Percentiles rank a stretch among this genome's conserved stretches.
Conservation (phyloP, 2,888 invertebrate species). For the Drosophila sordidula region DNA sequence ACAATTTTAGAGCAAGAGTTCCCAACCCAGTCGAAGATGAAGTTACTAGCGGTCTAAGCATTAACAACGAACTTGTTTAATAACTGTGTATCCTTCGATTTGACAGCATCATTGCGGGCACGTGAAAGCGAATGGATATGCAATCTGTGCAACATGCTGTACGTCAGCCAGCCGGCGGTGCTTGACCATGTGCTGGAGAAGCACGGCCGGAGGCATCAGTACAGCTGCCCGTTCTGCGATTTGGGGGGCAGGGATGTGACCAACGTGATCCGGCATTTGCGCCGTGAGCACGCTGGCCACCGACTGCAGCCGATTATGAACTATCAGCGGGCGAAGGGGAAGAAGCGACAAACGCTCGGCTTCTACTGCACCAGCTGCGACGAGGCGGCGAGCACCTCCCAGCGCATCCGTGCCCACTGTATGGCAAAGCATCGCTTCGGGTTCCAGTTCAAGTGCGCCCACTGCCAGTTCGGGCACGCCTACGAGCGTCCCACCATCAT, state of each 20-base stretch:
- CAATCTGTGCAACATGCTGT: constrained; percentile 37
- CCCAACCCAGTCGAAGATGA: too few species aligned
- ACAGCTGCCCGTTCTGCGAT: constrained; percentile 31
- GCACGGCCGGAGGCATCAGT: constrained; percentile 22
- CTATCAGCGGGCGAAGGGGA: constrained; percentile 21
- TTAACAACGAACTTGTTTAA: too few species aligned
- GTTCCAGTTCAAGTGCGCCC: constrained; percentile 89
- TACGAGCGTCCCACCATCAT: constrained; percentile 52
- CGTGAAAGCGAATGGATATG: constrained; percentile 36
- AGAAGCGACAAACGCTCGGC: constrained; percentile 64
- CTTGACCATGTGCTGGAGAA: constrained; percentile 1
- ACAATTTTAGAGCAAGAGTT: too few species aligned
- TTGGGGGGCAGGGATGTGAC: neutral
- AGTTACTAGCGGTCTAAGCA: too few species aligned
- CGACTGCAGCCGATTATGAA: constrained; percentile 32
- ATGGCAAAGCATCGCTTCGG: constrained; percentile 87
- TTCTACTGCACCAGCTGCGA: constrained; percentile 57
- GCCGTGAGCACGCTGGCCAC: constrained; percentile 3
- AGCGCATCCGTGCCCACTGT: constrained; percentile 61
- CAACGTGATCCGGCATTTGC: constrained; percentile 36
- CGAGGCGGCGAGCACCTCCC: constrained; percentile 21
- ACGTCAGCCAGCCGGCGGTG: neutral
- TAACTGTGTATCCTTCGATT: too few species aligned
- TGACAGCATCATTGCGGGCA: neutral
- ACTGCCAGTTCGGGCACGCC: constrained; percentile 87